Evolutionary conservation across 2,888 invertebrate species (phyloP).

Genomic region (Cantharis rufa): DNA sequence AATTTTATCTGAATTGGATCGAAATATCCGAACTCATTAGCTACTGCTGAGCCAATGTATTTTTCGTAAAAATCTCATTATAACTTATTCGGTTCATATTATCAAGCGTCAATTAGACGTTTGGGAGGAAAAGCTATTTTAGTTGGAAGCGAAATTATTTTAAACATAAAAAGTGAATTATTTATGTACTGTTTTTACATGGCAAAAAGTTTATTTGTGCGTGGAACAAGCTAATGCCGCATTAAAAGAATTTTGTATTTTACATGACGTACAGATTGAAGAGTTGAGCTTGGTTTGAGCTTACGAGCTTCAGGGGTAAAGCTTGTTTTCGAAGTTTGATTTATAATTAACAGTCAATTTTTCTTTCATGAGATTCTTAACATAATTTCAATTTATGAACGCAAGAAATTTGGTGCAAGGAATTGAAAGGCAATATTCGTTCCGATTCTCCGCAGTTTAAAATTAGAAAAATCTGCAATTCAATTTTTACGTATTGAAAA

Average conservation of each 20-base stretch:
- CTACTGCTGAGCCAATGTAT: no score
- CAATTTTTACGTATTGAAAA: neutral
- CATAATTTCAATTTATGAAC: neutral
- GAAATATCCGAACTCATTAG: neutral
- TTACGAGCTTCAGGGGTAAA: neutral
- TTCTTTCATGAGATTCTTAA: neutral
- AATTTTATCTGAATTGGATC: neutral
- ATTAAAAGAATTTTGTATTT: neutral
- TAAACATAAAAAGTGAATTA: no score
- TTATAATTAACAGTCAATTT: neutral
- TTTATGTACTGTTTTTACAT: no score
- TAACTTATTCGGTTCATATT: neutral
- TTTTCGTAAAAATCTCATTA: neutral
- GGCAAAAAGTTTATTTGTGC: neutral
- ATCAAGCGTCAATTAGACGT: neutral
- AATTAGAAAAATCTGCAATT: neutral
- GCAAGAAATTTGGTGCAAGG: no score
- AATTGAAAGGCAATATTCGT: neutral
- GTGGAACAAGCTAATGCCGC: neutral
- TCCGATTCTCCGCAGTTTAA: neutral
- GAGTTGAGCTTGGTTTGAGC: neutral
- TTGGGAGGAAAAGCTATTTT: neutral
- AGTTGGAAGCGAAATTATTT: no score
- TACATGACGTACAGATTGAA: neutral
- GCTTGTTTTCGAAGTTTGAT: neutral